A percentile compares a stretch with the other conserved stretches of the same genome.
phyloP scores from a whole-genome alignment of 92 coral and sea anemone species.

The Porites rus region DNA sequence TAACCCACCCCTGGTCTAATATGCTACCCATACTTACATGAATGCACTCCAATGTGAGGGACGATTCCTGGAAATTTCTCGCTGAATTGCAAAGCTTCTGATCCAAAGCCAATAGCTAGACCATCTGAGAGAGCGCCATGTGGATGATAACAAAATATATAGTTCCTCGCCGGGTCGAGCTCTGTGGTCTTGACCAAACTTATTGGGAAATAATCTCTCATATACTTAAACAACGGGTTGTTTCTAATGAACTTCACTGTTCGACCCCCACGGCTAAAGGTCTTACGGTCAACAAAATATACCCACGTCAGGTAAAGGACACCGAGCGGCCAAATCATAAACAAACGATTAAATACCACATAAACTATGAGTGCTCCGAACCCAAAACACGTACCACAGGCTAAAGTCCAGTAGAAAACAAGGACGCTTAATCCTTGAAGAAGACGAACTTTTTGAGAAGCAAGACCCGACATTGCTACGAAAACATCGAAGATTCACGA shows the following conservation, averaged over 20 bases:
- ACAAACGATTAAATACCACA: background rate
- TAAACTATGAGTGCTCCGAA: conserved; percentile 19
- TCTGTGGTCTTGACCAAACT: conserved; percentile 61
- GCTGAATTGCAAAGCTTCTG: conserved; percentile 81
- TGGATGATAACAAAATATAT: conserved; percentile 81
- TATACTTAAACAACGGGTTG: conserved; percentile 39
- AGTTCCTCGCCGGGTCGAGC: conserved; percentile 50
- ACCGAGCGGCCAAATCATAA: conserved; percentile 49
- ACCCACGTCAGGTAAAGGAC: conserved; percentile 46
- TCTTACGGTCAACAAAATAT: conserved; percentile 48
- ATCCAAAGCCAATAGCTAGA: conserved; percentile 72
- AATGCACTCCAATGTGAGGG: conserved; percentile 34
- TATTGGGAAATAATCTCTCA: conserved; percentile 66
- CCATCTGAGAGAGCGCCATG: conserved; percentile 86
- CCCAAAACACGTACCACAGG: background rate
- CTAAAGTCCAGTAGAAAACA: conserved; percentile 4
- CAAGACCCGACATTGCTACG: background rate
- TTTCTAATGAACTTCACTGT: conserved; percentile 54
- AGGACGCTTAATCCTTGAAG: conserved; percentile 18
- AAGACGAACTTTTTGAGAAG: background rate
- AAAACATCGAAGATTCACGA: too few species aligned
- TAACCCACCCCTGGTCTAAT: too few species aligned
- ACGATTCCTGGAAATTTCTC: conserved; percentile 33
- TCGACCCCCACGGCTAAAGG: conserved; percentile 60
- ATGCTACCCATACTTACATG: conserved; percentile 3